Percentiles rank a stretch among this genome's conserved stretches.
These are phyloP conservation scores for Spea bombifrons DNA, from an alignment of 2,113 vertebrate genomes.

Conservation along the genomic window DNA sequence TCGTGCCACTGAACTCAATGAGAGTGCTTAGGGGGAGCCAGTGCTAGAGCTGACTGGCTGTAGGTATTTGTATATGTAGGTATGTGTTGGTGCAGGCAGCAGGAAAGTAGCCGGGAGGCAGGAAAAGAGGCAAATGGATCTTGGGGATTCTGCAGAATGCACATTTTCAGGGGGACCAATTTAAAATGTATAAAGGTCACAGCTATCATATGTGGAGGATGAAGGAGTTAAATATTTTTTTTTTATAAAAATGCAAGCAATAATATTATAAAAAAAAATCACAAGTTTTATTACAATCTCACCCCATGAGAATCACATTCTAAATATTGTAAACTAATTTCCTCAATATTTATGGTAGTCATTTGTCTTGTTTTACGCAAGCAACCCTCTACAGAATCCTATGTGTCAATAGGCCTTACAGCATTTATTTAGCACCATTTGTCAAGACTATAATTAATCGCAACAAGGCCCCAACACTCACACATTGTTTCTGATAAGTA, in stretches of 20 bases:
- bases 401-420: neutral
- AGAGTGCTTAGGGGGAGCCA: too few species aligned
- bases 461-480: neutral
- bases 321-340: neutral
- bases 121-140: too few species aligned
- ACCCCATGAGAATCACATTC: neutral
- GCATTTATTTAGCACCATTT: slow-evolving; percentile 13
- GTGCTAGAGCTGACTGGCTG: too few species aligned
- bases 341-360: neutral
- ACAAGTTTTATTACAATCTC: neutral
- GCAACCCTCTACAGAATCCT: neutral
- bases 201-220: neutral
- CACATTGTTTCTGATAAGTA: neutral
- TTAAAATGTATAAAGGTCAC: too few species aligned
- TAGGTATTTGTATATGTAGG: too few species aligned
- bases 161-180: too few species aligned
- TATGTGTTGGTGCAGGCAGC: too few species aligned
- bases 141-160: too few species aligned
- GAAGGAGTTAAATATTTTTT: neutral
- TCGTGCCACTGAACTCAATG: too few species aligned
- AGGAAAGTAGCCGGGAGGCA: too few species aligned
- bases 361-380: neutral
- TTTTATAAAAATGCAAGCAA: too few species aligned
- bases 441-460: slow-evolving; percentile 1
- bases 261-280: neutral